These are phyloP conservation scores for Heliconius erato DNA, from an alignment of 2,888 invertebrate species.

Conservation along the genomic window DNA sequence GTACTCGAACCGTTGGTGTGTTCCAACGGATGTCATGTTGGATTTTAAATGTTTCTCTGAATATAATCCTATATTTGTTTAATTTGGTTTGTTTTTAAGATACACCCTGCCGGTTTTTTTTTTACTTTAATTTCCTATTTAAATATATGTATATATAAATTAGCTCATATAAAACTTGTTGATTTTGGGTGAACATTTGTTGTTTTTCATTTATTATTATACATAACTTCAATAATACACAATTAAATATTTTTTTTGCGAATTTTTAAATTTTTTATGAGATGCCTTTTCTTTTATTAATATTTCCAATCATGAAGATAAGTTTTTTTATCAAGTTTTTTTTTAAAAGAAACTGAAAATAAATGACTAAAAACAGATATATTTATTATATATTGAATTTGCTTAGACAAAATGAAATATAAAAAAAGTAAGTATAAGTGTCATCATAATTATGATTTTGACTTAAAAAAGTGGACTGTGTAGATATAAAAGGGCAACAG, in stretches of 20 bases:
- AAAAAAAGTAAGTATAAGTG: too few relatives aligned
- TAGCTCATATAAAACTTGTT: neutral
- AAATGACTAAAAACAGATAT: neutral
- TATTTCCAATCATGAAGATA: neutral
- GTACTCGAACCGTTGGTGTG: constrained; percentile 70
- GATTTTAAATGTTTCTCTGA: constrained; percentile 83
- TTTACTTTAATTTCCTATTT: neutral
- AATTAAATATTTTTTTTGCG: neutral
- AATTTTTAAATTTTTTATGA: neutral
- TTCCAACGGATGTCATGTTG: constrained; percentile 77
- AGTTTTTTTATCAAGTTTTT: too few relatives aligned
- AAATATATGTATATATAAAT: neutral
- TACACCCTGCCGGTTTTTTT: constrained; percentile 24
- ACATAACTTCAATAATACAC: neutral
- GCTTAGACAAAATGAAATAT: neutral
- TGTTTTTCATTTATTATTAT: constrained; percentile 2
- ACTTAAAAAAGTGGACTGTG: too few relatives aligned
- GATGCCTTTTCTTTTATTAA: neutral
- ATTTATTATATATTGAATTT: neutral
- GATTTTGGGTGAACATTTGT: neutral
- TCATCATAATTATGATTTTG: too few relatives aligned
- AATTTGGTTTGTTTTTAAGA: constrained; percentile 78
- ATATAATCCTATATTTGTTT: constrained; percentile 86
- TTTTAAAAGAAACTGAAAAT: neutral
- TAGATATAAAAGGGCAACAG: too few relatives aligned